Conservation (phyloP, 2,113 vertebrate species). For the Malurus melanocephalus region DNA sequence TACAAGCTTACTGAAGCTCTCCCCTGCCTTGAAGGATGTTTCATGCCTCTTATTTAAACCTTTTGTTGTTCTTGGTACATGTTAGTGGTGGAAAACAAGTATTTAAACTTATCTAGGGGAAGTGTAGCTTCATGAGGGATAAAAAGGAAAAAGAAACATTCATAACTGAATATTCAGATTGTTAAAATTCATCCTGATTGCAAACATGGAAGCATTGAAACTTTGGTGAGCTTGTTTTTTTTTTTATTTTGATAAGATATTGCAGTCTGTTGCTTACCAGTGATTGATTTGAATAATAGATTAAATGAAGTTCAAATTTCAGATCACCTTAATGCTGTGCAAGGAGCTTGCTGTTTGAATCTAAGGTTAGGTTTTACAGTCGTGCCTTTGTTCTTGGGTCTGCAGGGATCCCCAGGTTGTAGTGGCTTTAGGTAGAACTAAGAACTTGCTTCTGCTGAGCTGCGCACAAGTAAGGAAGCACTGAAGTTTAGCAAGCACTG, state of each 20-base stretch:
- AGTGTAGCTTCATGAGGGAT: neutral
- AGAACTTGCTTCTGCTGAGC: neutral
- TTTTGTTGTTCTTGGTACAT: neutral
- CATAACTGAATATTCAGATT: neutral
- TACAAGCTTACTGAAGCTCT: neutral
- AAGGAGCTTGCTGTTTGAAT: constrained; percentile 66
- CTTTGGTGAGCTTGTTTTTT: neutral
- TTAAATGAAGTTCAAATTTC: constrained; percentile 65
- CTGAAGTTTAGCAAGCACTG: neutral
- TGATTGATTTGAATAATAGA: constrained; percentile 2
- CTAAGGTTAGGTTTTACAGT: constrained; percentile 75
- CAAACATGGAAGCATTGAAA: neutral
- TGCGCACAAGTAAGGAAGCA: neutral
- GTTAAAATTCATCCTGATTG: neutral
- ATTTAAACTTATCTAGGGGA: neutral
- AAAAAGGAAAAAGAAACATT: neutral
- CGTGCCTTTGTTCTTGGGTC: constrained; percentile 80
- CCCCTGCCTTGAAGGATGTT: neutral
- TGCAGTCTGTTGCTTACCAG: neutral
- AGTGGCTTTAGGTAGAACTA: constrained; percentile 70
- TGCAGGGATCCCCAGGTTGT: constrained; percentile 79
- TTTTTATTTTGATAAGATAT: neutral
- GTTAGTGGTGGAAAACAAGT: neutral
- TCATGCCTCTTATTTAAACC: neutral
- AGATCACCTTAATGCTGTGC: constrained; percentile 64